A percentile compares a stretch with the other conserved stretches of the same genome.
Evolutionary conservation across 1,140 invertebrate genomes (phyloP).

Genomic region (Odontomachus brunneus): DNA sequence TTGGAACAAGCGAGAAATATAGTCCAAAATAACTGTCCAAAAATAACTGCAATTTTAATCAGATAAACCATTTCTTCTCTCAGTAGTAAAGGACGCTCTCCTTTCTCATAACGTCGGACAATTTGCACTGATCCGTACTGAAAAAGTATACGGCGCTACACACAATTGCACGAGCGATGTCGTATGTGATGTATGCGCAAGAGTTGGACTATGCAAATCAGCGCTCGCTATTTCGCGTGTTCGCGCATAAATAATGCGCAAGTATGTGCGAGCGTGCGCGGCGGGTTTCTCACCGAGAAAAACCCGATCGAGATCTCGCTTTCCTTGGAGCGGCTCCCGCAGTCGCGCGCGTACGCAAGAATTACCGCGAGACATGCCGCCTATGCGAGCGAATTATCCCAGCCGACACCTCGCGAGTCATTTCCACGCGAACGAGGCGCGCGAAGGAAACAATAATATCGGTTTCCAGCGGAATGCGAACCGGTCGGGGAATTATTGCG

Average conservation of each 20-base stretch:
- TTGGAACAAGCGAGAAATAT: no score
- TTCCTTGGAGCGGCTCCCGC: slow-evolving; percentile 43
- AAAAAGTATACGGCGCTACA: neutral
- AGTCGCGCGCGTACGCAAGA: neutral
- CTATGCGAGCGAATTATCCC: slow-evolving; percentile 17
- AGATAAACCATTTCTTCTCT: no score
- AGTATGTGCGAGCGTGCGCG: neutral
- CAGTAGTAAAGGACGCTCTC: no score
- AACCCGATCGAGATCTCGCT: slow-evolving; percentile 37
- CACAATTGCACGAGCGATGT: neutral
- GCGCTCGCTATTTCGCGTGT: neutral
- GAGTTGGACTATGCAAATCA: neutral
- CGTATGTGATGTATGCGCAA: neutral
- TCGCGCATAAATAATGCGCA: slow-evolving; percentile 34
- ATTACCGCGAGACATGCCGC: no score
- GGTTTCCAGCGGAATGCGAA: neutral
- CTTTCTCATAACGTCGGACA: neutral
- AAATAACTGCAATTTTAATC: no score
- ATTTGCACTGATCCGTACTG: neutral
- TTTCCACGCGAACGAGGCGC: slow-evolving; percentile 15
- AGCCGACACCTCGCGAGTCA: neutral
- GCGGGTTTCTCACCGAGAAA: no score
- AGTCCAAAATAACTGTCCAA: no score
- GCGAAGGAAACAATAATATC: neutral
- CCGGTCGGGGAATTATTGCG: neutral